Evolutionary conservation across 2,888 invertebrate genomes (phyloP), one percentile per base, ranked within the genome.

Genomic region (Eupithecia insigniata): DNA sequence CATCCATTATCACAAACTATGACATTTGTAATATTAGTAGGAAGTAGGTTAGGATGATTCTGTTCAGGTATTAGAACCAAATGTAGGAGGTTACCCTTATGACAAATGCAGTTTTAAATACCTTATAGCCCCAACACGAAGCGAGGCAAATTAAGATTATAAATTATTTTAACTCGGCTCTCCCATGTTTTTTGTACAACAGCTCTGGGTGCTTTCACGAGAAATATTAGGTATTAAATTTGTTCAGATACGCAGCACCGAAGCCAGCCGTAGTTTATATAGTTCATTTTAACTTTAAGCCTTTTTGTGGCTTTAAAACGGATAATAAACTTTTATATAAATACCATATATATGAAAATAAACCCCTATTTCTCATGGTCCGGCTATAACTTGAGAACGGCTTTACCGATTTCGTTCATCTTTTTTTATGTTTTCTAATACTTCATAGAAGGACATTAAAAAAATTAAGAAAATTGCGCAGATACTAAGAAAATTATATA

Each of bases 221-320:
- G 67, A 74, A 69, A 71, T 74, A 74, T 74, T 74, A 71, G 60
- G 74, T 70, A 74, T 74, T 74, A 74, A 71, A 74, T 74, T 74
- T 70, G 67, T 70, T 69, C 69, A 74, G 74, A 71, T 74, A 74
- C 74, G 74, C 51, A 65, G 58, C 67, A 61, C 67, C 66, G 26
- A 67, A 70, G 66, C 74, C 67, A 36, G 16, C 39, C 61, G 74
- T 67, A 69, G 69, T 71, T 69, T 74, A 73, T 73, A 71, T 67
- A 69, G 69, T 71, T 69, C 71, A 73, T 73, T 70, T 69, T 67
- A 68, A 69, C 71, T 69, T 71, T 74, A 39, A 28, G 69, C 58
- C 30, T 74, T 74, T 74, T 66, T 66, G 67, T 32, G 67, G 62
- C 34, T 70, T 71, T 71, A 46, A 67, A 70, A 67, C 28, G 14